A percentile compares a stretch with the other conserved stretches of the same genome.
Conservation (phyloP, 2,797 vertebrate genomes). For the Lemur catta region DNA sequence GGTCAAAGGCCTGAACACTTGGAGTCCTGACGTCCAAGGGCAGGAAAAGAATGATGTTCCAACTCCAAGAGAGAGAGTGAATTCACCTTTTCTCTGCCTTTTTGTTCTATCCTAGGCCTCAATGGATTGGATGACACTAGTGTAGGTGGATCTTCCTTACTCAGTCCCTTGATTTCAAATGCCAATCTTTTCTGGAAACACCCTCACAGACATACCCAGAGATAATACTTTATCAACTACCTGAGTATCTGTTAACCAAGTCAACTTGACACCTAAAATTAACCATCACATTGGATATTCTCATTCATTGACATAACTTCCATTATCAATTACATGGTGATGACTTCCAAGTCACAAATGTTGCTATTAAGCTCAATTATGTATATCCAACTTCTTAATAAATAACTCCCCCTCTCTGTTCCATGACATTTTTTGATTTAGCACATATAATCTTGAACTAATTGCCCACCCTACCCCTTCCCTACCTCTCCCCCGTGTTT, state of each 20-base stretch:
- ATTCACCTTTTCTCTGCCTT: background rate
- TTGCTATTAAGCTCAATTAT: constrained; percentile 4
- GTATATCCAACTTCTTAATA: background rate
- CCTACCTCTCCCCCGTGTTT: background rate
- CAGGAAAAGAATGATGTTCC: background rate
- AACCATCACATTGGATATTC: background rate
- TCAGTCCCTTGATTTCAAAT: background rate
- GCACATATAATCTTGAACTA: background rate
- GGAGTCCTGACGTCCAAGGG: background rate
- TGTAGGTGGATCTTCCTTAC: background rate
- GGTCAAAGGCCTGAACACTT: background rate
- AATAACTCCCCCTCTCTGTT: background rate
- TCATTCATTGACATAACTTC: background rate
- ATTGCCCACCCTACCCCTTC: no score
- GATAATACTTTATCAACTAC: background rate
- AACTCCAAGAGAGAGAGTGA: background rate
- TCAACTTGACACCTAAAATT: background rate
- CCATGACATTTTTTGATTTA: background rate
- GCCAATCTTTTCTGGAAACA: background rate
- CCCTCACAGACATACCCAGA: background rate
- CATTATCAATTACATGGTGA: background rate
- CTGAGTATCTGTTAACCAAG: background rate
- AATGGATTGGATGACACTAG: background rate
- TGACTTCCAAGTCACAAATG: background rate
- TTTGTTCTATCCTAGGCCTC: background rate